Evolutionary conservation across 2,113 vertebrate species (phyloP).

Genomic region (Cyanoderma ruficeps): DNA sequence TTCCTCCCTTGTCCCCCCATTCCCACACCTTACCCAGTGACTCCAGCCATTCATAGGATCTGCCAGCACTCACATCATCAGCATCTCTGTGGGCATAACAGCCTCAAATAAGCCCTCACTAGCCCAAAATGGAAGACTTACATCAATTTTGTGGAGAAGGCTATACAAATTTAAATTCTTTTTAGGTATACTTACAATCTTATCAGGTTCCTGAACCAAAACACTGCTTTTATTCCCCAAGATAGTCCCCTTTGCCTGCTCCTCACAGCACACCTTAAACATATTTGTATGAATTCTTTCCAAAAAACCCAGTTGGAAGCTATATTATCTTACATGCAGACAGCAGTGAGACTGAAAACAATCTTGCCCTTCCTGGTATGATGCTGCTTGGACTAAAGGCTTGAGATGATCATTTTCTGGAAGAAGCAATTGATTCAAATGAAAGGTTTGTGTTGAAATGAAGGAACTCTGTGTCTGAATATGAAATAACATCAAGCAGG

Average conservation of each 20-base stretch:
- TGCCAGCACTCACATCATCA: neutral
- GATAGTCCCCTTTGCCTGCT: neutral
- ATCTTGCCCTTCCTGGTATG: neutral
- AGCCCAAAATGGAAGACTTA: neutral
- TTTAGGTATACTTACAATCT: neutral
- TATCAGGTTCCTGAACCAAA: neutral
- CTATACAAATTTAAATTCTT: neutral
- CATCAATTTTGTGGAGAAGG: neutral
- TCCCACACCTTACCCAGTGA: neutral
- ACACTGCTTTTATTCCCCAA: neutral
- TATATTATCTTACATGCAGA: neutral
- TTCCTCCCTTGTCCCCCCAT: neutral
- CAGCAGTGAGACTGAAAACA: neutral
- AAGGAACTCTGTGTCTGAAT: neutral
- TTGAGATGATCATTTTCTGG: neutral
- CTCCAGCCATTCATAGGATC: neutral
- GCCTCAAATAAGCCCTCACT: neutral
- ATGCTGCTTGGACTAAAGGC: neutral
- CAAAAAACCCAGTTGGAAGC: neutral
- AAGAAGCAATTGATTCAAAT: neutral
- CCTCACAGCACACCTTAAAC: neutral
- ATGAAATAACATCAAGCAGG: constrained; percentile 39
- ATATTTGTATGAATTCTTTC: neutral
- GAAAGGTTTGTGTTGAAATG: neutral
- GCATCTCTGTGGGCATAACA: neutral